phyloP scores from a whole-genome alignment of 2,888 invertebrate genomes.

The Trissoscelio sp. region DNA sequence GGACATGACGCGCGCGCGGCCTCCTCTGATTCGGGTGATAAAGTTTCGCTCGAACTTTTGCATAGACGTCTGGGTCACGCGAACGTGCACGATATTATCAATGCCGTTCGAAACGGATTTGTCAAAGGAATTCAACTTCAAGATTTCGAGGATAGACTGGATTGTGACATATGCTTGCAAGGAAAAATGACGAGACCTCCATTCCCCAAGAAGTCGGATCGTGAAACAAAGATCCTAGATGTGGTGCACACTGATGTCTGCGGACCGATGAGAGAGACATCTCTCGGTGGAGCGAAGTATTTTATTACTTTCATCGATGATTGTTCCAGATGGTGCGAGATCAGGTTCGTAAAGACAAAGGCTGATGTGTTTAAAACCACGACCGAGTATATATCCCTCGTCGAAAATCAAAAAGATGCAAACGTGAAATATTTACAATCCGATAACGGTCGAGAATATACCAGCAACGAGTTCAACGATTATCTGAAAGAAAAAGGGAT shows the following conservation, averaged over 20 bases:
- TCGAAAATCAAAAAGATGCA: constrained; percentile 66
- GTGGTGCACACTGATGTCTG: constrained; percentile 72
- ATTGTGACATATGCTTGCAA: constrained; percentile 25
- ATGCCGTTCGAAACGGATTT: constrained; percentile 20
- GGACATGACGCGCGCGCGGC: constrained; percentile 9
- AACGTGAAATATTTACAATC: constrained; percentile 69
- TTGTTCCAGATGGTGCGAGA: constrained; percentile 69
- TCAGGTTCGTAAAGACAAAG: constrained; percentile 70
- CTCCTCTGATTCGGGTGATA: background rate
- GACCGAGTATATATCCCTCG: constrained; percentile 60
- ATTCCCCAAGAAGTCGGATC: constrained; percentile 21
- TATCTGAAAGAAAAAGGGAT: constrained; percentile 73
- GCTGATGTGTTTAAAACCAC: constrained; percentile 65
- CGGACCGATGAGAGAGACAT: constrained; percentile 69
- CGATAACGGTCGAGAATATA: constrained; percentile 72
- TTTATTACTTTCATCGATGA: constrained; percentile 74
- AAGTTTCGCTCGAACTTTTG: constrained; percentile 7
- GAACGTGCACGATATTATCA: constrained; percentile 45
- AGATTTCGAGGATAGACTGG: background rate
- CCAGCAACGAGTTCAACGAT: constrained; percentile 66
- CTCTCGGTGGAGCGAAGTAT: constrained; percentile 68
- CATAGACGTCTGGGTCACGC: constrained; percentile 51
- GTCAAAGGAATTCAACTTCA: constrained; percentile 37
- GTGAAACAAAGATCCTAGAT: constrained; percentile 38
- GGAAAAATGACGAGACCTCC: constrained; percentile 50